phyloP scores from a whole-genome alignment of 2,888 invertebrate species.

The Griposia aprilina region DNA sequence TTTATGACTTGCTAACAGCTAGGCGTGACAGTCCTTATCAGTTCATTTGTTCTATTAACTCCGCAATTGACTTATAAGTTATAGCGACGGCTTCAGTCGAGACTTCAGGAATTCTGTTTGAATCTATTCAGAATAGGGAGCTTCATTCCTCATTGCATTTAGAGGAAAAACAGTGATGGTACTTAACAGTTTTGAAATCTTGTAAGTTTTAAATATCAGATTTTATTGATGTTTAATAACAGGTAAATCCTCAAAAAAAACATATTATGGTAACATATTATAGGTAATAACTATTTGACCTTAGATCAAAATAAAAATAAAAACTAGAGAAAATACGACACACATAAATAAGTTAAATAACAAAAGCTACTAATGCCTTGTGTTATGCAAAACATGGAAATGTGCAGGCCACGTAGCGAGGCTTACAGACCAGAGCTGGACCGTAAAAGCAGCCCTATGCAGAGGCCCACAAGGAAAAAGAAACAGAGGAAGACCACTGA shows the following conservation, averaged over 20 bases:
- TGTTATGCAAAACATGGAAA: not conserved
- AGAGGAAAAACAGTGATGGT: not conserved
- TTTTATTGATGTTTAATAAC: not conserved
- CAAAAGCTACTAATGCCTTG: not conserved
- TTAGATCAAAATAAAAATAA: too few relatives aligned
- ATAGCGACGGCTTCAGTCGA: slow-evolving; percentile 3
- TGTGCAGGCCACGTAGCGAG: not conserved
- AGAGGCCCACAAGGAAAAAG: not conserved
- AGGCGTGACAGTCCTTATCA: slow-evolving; percentile 10
- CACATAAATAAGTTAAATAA: not conserved
- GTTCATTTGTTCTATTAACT: slow-evolving; percentile 35
- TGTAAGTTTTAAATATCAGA: not conserved
- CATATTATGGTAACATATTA: too few relatives aligned
- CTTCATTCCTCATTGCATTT: not conserved
- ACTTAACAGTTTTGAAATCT: not conserved
- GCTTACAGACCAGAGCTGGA: not conserved
- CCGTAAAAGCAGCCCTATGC: not conserved
- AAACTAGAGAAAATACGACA: too few relatives aligned
- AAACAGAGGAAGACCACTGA: not conserved
- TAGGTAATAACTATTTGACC: not conserved
- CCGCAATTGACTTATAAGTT: slow-evolving; percentile 46
- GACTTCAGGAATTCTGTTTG: slow-evolving; percentile 12
- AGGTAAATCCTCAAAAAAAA: not conserved
- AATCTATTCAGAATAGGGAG: slow-evolving; percentile 12
- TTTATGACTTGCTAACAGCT: not conserved